Evolutionary conservation across 2,888 invertebrate species (phyloP).

Genomic region (Emmelina monodactyla): DNA sequence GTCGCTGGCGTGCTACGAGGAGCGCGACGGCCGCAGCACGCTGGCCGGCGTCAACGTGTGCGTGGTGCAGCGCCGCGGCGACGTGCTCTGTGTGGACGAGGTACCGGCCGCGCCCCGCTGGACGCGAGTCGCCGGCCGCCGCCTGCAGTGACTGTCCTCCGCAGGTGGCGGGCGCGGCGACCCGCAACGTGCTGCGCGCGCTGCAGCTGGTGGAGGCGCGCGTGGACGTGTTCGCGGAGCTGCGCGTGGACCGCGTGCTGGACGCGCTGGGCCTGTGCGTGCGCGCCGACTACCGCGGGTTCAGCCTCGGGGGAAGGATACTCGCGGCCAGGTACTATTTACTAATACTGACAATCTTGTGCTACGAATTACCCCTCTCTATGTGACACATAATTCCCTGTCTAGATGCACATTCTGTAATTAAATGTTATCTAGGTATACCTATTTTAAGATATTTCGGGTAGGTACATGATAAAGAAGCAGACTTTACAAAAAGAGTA

Average conservation of each 20-base stretch:
- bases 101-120: background rate
- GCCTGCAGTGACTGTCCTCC: slow-evolving; percentile 3
- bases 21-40: slow-evolving; percentile 24
- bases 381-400: too few species aligned
- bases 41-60: slow-evolving; percentile 39
- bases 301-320: too few species aligned
- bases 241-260: slow-evolving; percentile 27
- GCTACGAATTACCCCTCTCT: too few species aligned
- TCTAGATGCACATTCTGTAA: too few species aligned
- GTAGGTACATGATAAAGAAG: too few species aligned
- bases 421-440: too few species aligned
- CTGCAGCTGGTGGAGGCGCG: slow-evolving; percentile 23
- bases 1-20: slow-evolving; percentile 36
- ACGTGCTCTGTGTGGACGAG: slow-evolving; percentile 13
- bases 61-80: slow-evolving; percentile 20
- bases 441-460: too few species aligned
- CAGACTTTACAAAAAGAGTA: too few species aligned
- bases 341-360: too few species aligned
- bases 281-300: too few species aligned
- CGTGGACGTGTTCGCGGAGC: slow-evolving; percentile 23
- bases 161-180: slow-evolving; percentile 33
- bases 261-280: slow-evolving; percentile 37
- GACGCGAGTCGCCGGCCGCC: background rate
- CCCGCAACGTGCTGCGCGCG: slow-evolving; percentile 29
- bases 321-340: too few species aligned